Percentiles rank a stretch among this genome's conserved stretches.
Conservation (phyloP, 2,888 invertebrate species). For the Drosophila acutilabella region DNA sequence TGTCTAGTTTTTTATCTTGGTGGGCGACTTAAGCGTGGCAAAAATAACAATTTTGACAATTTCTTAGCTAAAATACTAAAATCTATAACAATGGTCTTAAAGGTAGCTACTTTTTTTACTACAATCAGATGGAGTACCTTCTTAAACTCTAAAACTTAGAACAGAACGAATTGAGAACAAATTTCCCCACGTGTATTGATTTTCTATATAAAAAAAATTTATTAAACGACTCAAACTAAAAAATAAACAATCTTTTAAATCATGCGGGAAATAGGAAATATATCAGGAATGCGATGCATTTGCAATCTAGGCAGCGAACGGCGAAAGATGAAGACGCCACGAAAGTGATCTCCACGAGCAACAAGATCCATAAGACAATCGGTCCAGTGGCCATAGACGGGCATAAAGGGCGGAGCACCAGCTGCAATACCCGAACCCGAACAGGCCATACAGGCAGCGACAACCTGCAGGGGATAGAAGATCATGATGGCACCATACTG, state of each 20-base stretch:
- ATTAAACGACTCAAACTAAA: conserved; percentile 1
- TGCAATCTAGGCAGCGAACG: conserved; percentile 50
- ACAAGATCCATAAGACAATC: conserved; percentile 56
- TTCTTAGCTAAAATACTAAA: too few species aligned
- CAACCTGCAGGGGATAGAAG: conserved; percentile 59
- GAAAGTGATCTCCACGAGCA: conserved; percentile 56
- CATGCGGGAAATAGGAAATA: conserved; percentile 10
- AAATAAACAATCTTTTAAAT: neutral
- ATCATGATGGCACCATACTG: conserved; percentile 43
- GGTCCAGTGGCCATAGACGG: conserved; percentile 56
- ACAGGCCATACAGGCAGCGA: conserved; percentile 61
- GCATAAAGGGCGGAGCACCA: conserved; percentile 66
- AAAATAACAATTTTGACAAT: too few species aligned
- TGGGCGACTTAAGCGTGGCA: too few species aligned
- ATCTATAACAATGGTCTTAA: too few species aligned
- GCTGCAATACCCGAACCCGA: conserved; percentile 52
- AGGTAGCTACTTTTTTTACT: too few species aligned
- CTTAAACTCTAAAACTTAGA: too few species aligned
- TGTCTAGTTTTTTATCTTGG: too few species aligned
- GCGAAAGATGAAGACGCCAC: conserved; percentile 53
- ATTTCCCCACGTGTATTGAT: too few species aligned
- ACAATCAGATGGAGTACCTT: too few species aligned
- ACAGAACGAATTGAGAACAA: too few species aligned
- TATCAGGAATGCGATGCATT: conserved; percentile 11
- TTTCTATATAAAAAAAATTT: neutral